A percentile compares a stretch with the other conserved stretches of the same genome.
These are phyloP conservation scores for Bimastos eiseni DNA, from an alignment of 2,888 invertebrate species.

Conservation along the genomic window DNA sequence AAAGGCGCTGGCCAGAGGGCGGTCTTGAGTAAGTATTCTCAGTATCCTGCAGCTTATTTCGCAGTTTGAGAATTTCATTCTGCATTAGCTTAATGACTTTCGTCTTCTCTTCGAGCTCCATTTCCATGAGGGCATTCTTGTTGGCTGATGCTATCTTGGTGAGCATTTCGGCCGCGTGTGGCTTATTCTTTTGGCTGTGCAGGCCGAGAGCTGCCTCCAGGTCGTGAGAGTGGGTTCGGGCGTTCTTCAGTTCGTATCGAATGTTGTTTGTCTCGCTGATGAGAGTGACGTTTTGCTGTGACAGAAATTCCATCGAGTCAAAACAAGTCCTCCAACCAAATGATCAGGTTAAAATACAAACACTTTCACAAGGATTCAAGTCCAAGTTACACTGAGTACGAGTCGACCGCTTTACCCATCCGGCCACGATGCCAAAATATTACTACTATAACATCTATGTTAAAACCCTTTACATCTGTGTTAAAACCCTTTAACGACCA, in stretches of 20 bases:
- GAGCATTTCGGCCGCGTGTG: constrained; percentile 47
- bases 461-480: too few relatives aligned
- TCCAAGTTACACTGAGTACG: not conserved
- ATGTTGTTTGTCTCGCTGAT: constrained; percentile 78
- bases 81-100: constrained; percentile 64
- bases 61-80: constrained; percentile 63
- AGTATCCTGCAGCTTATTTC: constrained; percentile 50
- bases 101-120: constrained; percentile 68
- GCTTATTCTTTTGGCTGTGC: constrained; percentile 55
- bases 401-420: too few relatives aligned
- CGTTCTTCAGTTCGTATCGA: constrained; percentile 72
- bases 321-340: constrained; percentile 17
- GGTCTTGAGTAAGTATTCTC: constrained; percentile 43
- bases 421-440: too few relatives aligned
- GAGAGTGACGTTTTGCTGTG: constrained; percentile 76
- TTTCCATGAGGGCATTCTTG: constrained; percentile 66
- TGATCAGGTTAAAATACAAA: not conserved
- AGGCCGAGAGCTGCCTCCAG: constrained; percentile 69
- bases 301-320: constrained; percentile 45
- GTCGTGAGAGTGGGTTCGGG: constrained; percentile 71
- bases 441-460: too few relatives aligned
- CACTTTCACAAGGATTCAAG: not conserved
- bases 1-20: constrained; percentile 40
- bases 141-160: constrained; percentile 64
- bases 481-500: too few relatives aligned